These are phyloP conservation scores for Sinotaia quadrata DNA, from an alignment of 2,888 invertebrate genomes.

Conservation along the genomic window DNA sequence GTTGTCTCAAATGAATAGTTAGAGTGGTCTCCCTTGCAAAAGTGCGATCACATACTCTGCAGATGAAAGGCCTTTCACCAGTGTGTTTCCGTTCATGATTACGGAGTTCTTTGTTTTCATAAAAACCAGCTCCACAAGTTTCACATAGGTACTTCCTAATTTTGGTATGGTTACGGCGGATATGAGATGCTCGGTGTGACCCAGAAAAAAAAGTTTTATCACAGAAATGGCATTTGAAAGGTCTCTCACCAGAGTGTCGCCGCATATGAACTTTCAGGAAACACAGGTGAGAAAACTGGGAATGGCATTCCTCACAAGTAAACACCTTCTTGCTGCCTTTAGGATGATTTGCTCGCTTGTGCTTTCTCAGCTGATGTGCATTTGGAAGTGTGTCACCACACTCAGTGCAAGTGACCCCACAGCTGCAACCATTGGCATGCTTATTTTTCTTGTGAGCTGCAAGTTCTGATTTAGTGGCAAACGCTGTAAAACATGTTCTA, in stretches of 20 bases:
- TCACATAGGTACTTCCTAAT: not conserved
- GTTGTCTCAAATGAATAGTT: not conserved
- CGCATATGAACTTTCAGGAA: slow-evolving; percentile 21
- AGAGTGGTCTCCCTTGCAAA: not conserved
- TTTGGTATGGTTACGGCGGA: not conserved
- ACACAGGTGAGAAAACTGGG: slow-evolving; percentile 8
- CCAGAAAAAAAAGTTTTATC: slow-evolving; percentile 1
- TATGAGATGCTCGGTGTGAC: slow-evolving; percentile 13
- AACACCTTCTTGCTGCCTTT: slow-evolving; percentile 15
- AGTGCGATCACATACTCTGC: not conserved
- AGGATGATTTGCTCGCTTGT: not conserved
- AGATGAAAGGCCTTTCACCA: slow-evolving; percentile 11
- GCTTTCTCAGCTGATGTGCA: not conserved
- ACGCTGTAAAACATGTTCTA: not conserved
- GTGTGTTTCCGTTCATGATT: slow-evolving; percentile 13
- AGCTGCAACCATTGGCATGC: not conserved
- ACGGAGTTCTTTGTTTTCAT: not conserved
- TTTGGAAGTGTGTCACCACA: not conserved
- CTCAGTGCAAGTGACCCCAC: not conserved
- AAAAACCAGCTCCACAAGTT: slow-evolving; percentile 4
- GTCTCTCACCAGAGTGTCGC: slow-evolving; percentile 21
- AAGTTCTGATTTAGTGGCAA: not conserved
- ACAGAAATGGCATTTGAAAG: slow-evolving; percentile 1
- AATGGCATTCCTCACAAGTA: slow-evolving; percentile 15
- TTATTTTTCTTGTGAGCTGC: not conserved